These are phyloP conservation scores for Phoenicopterus ruber DNA, from an alignment of 2,113 vertebrate species.

Conservation along the genomic window DNA sequence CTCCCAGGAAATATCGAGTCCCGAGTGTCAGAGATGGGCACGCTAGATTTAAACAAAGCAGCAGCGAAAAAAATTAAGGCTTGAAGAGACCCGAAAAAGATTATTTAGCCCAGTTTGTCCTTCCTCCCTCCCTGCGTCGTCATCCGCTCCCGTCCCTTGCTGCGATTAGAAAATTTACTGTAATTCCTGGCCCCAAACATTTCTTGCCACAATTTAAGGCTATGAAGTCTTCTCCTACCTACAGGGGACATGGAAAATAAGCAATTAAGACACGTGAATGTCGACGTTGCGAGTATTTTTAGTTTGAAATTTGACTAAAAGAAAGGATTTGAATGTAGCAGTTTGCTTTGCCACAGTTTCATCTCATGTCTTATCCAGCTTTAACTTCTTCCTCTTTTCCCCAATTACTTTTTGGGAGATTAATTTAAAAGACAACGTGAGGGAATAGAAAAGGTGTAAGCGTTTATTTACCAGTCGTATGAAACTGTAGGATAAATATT, in stretches of 20 bases:
- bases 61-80: not conserved
- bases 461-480: not conserved
- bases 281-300: not conserved
- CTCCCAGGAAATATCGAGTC: not conserved
- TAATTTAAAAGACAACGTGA: not conserved
- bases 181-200: not conserved
- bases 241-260: not conserved
- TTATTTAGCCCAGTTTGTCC: not conserved
- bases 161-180: rapidly evolving
- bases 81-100: not conserved
- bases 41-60: not conserved
- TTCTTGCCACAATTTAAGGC: not conserved
- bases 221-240: not conserved
- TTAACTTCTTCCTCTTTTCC: not conserved
- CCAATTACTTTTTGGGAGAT: not conserved
- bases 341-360: not conserved
- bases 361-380: not conserved
- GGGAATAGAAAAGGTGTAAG: not conserved
- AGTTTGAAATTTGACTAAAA: not conserved
- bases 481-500: constrained; percentile 4
- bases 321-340: not conserved
- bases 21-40: not conserved
- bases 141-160: rapidly evolving
- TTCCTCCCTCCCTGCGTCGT: rapidly evolving
- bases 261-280: not conserved